Conservation (phyloP, 2,888 invertebrate genomes). For the Hyles lineata region DNA sequence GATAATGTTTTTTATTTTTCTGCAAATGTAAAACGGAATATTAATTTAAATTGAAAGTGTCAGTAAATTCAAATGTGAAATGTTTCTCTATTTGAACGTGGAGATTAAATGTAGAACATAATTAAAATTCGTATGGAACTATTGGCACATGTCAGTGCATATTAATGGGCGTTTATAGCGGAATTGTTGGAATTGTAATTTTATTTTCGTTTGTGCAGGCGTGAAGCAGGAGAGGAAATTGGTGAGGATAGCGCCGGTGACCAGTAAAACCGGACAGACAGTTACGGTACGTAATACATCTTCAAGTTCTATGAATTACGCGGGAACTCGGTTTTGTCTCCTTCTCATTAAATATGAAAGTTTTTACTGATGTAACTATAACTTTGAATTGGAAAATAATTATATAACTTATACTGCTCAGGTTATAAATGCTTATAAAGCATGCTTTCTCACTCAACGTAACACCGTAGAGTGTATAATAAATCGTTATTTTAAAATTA, state of each 20-base stretch:
- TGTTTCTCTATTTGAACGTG: background rate
- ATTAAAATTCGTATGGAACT: background rate
- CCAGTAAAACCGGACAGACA: slow-evolving; percentile 50
- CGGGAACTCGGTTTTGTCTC: background rate
- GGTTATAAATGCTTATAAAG: no score
- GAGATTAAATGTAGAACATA: slow-evolving; percentile 21
- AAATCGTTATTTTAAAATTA: no score
- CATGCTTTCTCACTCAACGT: no score
- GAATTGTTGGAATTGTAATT: background rate
- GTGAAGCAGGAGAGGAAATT: slow-evolving; percentile 64
- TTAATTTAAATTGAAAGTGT: slow-evolving; percentile 48
- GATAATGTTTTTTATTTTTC: slow-evolving; percentile 2
- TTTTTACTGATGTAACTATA: no score
- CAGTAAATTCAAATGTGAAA: slow-evolving; percentile 23
- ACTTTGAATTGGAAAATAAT: no score
- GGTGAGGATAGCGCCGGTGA: slow-evolving; percentile 70
- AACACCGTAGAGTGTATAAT: no score
- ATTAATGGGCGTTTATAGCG: background rate
- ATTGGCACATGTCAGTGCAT: slow-evolving; percentile 10
- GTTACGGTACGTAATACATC: slow-evolving; percentile 53
- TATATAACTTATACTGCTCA: no score
- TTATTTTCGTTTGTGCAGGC: slow-evolving; percentile 39
- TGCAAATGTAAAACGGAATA: slow-evolving; percentile 52
- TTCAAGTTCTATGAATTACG: background rate
- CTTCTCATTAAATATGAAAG: background rate